Conservation (phyloP, 1,140 invertebrate genomes). For the Lerema accius region DNA sequence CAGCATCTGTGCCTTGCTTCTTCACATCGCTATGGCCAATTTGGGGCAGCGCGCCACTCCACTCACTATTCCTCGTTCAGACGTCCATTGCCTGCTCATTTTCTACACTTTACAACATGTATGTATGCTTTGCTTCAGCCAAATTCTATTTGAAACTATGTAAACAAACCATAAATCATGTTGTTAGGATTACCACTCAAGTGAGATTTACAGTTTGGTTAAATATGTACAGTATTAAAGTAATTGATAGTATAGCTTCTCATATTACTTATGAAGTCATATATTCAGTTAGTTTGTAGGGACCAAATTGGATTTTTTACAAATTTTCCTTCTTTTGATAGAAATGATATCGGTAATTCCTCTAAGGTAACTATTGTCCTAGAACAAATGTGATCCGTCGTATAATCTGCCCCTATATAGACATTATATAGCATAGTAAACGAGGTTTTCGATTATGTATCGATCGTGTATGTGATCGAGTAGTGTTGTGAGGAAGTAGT, state of each 20-base stretch:
- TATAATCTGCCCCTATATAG: too few relatives aligned
- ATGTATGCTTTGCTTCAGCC: not conserved
- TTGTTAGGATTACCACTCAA: not conserved
- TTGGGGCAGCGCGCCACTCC: conserved; percentile 49
- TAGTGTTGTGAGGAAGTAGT: too few relatives aligned
- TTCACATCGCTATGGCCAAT: conserved; percentile 54
- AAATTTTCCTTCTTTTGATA: too few relatives aligned
- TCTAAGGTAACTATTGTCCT: too few relatives aligned
- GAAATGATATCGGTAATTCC: too few relatives aligned
- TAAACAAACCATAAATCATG: conserved; percentile 2
- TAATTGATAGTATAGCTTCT: not conserved
- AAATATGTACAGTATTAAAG: not conserved
- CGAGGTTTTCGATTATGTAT: too few relatives aligned
- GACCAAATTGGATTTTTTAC: too few relatives aligned
- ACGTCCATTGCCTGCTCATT: conserved; percentile 11
- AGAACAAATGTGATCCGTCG: too few relatives aligned
- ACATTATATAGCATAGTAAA: too few relatives aligned
- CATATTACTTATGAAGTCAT: not conserved
- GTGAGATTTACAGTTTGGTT: not conserved
- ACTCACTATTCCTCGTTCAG: not conserved
- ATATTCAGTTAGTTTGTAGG: too few relatives aligned
- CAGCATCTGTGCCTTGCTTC: conserved; percentile 48
- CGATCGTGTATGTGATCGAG: too few relatives aligned
- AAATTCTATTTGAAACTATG: not conserved
- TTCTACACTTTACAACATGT: not conserved